Percentiles rank a stretch among this genome's conserved stretches.
Conservation (phyloP, 64 coral and sea anemone species). For the Montipora cactus region DNA sequence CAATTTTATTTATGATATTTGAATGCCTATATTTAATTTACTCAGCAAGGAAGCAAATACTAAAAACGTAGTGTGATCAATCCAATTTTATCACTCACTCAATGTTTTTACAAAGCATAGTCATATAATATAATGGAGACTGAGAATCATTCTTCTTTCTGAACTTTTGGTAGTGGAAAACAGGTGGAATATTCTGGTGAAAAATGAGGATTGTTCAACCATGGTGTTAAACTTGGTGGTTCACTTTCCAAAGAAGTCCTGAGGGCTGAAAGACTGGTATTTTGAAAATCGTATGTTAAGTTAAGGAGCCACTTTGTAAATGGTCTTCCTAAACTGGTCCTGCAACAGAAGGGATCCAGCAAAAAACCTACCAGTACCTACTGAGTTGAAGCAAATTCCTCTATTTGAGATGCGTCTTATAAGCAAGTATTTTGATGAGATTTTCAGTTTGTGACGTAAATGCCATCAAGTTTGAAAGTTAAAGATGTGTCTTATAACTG, state of each 20-base stretch:
- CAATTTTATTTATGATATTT: too few species aligned
- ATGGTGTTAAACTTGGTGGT: background rate
- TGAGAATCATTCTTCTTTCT: slow-evolving; percentile 25
- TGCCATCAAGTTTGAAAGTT: too few species aligned
- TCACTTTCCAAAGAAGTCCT: background rate
- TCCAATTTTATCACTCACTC: too few species aligned
- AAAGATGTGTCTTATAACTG: too few species aligned
- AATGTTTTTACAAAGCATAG: background rate
- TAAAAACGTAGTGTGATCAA: too few species aligned
- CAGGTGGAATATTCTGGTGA: background rate
- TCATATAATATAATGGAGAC: background rate
- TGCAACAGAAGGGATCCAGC: too few species aligned
- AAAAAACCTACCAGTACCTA: background rate
- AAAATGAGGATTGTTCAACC: background rate
- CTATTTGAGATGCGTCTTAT: too few species aligned
- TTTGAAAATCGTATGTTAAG: background rate
- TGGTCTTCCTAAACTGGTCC: background rate
- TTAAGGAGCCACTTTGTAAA: background rate
- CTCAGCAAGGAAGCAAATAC: too few species aligned
- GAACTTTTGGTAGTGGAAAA: background rate
- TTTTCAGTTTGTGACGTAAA: too few species aligned
- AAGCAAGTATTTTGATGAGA: too few species aligned
- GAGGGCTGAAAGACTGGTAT: background rate
- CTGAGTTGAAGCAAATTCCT: too few species aligned
- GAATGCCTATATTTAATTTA: too few species aligned